Evolutionary conservation across 2,797 vertebrate species (phyloP).

Genomic region (Anas bernieri): DNA sequence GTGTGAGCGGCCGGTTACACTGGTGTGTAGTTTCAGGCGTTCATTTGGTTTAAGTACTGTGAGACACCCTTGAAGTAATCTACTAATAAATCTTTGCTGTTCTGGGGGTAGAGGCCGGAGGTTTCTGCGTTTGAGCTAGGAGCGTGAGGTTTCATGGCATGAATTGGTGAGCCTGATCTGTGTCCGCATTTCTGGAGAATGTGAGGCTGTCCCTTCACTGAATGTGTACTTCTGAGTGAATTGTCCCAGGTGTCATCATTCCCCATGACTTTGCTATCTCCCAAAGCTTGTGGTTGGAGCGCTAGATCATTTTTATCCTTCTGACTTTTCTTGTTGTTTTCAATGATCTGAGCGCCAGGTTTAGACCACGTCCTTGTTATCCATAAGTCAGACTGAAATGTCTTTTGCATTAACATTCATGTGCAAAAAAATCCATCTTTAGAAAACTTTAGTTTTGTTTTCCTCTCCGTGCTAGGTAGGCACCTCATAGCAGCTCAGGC

Average conservation of each 20-base stretch:
- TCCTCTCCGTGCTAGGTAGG: not conserved
- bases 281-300: not conserved
- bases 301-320: not conserved
- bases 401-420: not conserved
- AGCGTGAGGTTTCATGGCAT: not conserved
- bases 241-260: not conserved
- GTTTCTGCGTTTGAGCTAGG: not conserved
- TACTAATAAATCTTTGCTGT: not conserved
- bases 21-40: not conserved
- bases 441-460: not conserved
- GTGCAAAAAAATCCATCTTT: not conserved
- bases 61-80: not conserved
- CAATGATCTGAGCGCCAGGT: not conserved
- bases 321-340: not conserved
- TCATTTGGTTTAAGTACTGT: not conserved
- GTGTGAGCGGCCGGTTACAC: not conserved
- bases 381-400: not conserved
- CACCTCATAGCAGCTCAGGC: not conserved
- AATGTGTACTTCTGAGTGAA: not conserved
- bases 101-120: not conserved
- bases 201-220: not conserved
- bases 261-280: not conserved
- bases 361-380: not conserved
- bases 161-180: not conserved
- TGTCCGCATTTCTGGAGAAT: not conserved